Percentiles rank a stretch among this genome's conserved stretches.
phyloP scores from a whole-genome alignment of 2,888 invertebrate species.

The Stenotaenia linearis region DNA sequence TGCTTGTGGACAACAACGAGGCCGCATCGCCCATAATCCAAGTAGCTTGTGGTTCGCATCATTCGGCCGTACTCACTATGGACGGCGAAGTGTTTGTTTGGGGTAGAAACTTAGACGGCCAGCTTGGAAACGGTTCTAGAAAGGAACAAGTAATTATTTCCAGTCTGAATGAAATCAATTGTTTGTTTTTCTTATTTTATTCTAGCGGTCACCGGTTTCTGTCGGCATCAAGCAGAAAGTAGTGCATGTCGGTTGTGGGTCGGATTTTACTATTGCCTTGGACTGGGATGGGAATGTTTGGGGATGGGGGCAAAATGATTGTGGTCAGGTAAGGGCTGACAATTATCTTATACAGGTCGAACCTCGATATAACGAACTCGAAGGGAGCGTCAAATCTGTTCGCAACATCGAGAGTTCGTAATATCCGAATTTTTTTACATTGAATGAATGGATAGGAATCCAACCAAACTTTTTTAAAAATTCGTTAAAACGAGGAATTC shows the following conservation, averaged over 20 bases:
- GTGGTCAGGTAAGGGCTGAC: constrained; percentile 60
- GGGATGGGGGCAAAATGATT: constrained; percentile 68
- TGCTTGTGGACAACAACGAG: constrained; percentile 41
- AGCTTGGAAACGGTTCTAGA: constrained; percentile 69
- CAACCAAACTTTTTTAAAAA: too few species aligned
- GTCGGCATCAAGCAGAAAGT: constrained; percentile 42
- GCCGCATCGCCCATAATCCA: constrained; percentile 42
- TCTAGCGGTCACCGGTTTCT: constrained; percentile 32
- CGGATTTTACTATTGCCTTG: constrained; percentile 69
- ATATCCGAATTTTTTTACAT: too few species aligned
- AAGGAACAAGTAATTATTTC: constrained; percentile 41
- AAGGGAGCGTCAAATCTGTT: too few species aligned
- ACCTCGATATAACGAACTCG: too few species aligned
- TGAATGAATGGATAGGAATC: too few species aligned
- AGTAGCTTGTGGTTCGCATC: constrained; percentile 68
- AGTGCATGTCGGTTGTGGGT: constrained; percentile 60
- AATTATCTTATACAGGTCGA: too few species aligned
- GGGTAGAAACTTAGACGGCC: constrained; percentile 87
- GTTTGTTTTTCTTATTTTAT: not conserved
- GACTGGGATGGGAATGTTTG: constrained; percentile 58
- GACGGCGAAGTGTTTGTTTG: constrained; percentile 70
- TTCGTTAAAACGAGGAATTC: too few species aligned
- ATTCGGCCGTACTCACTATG: constrained; percentile 67
- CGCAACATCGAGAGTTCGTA: too few species aligned
- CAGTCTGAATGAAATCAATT: not conserved